A percentile compares a stretch with the other conserved stretches of the same genome.
These are phyloP conservation scores for Hesperophylax magnus DNA, from an alignment of 1,140 invertebrate species.

Conservation along the genomic window DNA sequence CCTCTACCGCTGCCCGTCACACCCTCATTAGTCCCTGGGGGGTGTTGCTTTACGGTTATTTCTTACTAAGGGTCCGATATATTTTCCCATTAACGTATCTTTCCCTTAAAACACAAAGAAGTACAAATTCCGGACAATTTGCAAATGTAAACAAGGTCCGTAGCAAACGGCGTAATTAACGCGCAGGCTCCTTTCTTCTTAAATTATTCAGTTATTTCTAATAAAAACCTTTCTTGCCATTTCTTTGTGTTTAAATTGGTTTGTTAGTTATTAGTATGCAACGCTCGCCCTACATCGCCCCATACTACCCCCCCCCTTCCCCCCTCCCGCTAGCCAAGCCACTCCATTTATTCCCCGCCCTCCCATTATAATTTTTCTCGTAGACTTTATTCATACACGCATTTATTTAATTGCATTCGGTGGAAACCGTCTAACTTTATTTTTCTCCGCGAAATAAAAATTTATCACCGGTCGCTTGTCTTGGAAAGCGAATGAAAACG, in stretches of 20 bases:
- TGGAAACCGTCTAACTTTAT: too few species aligned
- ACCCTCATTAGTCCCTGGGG: constrained; percentile 38
- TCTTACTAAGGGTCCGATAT: constrained; percentile 43
- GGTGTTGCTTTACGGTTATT: constrained; percentile 26
- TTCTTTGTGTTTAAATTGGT: constrained; percentile 10
- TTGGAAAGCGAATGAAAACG: too few species aligned
- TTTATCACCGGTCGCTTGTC: too few species aligned
- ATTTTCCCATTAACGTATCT: constrained; percentile 38
- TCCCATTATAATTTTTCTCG: background rate
- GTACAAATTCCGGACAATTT: constrained; percentile 25
- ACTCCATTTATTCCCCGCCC: too few species aligned
- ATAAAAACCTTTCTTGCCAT: background rate
- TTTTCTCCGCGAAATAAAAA: too few species aligned
- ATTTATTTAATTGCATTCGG: too few species aligned
- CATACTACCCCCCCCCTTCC: too few species aligned
- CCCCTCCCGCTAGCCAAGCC: too few species aligned
- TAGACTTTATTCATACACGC: too few species aligned
- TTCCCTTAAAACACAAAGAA: constrained; percentile 28
- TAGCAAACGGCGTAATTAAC: constrained; percentile 11
- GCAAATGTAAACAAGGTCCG: background rate
- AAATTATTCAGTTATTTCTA: constrained; percentile 1
- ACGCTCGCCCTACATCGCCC: too few species aligned
- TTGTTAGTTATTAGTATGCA: background rate
- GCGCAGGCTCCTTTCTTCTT: background rate
- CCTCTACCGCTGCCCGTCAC: background rate